Percentiles rank a stretch among this genome's conserved stretches.
Conservation (phyloP, 2,888 invertebrate species). For the Exocentrus adspersus region DNA sequence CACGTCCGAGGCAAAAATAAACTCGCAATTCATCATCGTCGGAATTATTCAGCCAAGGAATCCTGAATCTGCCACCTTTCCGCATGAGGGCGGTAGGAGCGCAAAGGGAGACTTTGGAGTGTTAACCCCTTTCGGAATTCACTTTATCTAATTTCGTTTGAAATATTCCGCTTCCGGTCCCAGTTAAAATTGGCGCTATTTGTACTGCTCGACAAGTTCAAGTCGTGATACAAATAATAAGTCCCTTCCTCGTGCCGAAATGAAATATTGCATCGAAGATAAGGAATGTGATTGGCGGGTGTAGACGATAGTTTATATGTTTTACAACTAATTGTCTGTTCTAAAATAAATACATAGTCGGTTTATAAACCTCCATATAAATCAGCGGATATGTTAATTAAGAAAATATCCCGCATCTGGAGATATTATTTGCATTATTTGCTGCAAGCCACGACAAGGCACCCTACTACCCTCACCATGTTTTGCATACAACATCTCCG, state of each 20-base stretch:
- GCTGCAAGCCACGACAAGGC: constrained; percentile 28
- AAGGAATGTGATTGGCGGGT: too few species aligned
- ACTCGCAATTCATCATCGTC: not conserved
- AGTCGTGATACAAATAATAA: constrained; percentile 51
- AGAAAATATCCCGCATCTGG: constrained; percentile 42
- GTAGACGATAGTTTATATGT: not conserved
- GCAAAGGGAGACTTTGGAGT: constrained; percentile 25
- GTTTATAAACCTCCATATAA: constrained; percentile 30
- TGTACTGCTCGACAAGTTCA: constrained; percentile 51
- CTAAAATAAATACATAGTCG: not conserved
- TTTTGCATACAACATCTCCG: constrained; percentile 36
- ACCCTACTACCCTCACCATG: constrained; percentile 22
- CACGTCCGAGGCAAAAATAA: not conserved
- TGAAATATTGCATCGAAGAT: constrained; percentile 34
- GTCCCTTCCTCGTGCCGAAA: constrained; percentile 35
- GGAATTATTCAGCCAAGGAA: not conserved
- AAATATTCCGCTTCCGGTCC: constrained; percentile 47
- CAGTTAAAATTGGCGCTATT: constrained; percentile 49
- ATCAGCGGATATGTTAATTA: constrained; percentile 45
- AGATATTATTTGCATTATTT: constrained; percentile 41
- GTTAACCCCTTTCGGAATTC: constrained; percentile 48
- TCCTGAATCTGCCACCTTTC: not conserved
- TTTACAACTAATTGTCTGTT: too few species aligned
- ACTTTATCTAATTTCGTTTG: constrained; percentile 51
- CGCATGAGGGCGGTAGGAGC: not conserved